Percentiles rank a stretch among this genome's conserved stretches.
Conservation (phyloP, 2,113 vertebrate genomes). For the Physeter macrocephalus region DNA sequence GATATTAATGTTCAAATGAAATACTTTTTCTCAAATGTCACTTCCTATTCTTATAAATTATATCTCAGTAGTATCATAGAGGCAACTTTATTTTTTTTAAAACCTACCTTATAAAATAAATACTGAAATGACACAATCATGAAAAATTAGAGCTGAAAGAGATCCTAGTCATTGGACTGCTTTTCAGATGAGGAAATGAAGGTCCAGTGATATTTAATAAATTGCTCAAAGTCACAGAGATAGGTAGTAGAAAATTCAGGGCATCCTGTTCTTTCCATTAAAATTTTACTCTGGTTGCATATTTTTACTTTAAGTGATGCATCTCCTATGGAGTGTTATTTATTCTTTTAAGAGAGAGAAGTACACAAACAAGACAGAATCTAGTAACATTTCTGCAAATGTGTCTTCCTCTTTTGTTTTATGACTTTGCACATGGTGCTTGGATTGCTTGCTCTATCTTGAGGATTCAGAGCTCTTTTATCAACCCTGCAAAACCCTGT, state of each 20-base stretch:
- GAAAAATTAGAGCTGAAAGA: not conserved
- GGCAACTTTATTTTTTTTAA: not conserved
- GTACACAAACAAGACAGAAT: not conserved
- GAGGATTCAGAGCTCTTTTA: not conserved
- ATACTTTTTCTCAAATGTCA: not conserved
- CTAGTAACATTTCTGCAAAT: not conserved
- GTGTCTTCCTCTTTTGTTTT: not conserved
- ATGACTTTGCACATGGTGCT: not conserved
- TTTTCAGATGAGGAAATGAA: not conserved
- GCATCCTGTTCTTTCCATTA: not conserved
- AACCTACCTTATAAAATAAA: not conserved
- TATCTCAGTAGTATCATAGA: not conserved
- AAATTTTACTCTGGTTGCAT: not conserved
- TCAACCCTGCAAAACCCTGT: not conserved
- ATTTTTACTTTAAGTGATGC: not conserved
- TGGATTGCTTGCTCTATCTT: not conserved
- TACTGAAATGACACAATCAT: not conserved
- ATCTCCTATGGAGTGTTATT: not conserved
- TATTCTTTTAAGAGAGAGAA: not conserved
- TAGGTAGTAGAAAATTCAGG: not conserved
- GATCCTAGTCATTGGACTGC: not conserved
- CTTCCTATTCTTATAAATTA: not conserved
- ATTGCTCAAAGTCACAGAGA: not conserved
- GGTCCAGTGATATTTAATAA: not conserved
- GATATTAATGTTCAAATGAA: not conserved